These are phyloP conservation scores for Actinemys pallida DNA, from an alignment of 2,113 vertebrate species.

Conservation along the genomic window DNA sequence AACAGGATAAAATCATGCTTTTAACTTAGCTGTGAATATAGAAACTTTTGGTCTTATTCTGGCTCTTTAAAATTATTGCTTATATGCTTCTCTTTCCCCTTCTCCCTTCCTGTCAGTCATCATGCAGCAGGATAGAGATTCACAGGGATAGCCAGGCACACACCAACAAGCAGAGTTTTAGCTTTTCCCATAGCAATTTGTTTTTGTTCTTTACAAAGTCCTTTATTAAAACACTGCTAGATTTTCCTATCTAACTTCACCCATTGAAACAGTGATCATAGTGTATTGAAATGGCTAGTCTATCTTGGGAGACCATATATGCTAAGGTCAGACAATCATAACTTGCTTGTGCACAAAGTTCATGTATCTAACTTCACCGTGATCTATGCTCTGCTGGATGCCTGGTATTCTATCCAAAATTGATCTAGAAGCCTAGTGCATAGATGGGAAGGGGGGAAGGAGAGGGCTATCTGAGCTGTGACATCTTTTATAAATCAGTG, in stretches of 20 bases:
- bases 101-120: neutral
- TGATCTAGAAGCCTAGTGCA: neutral
- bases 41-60: neutral
- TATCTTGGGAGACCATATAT: neutral
- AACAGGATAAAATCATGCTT: neutral
- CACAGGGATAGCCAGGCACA: accelerated
- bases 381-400: neutral
- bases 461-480: neutral
- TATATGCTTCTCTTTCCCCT: neutral
- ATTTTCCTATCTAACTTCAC: neutral
- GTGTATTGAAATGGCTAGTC: neutral
- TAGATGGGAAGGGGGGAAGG: neutral
- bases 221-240: neutral
- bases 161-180: neutral
- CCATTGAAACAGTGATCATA: neutral
- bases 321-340: neutral
- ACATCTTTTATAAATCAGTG: neutral
- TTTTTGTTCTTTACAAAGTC: neutral
- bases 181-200: neutral
- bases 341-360: neutral
- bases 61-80: neutral
- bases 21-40: neutral
- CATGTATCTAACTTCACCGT: too few species aligned
- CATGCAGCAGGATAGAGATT: neutral
- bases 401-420: neutral